phyloP scores from a whole-genome alignment of 2,797 vertebrate genomes.

The Leptatherina wallacei region DNA sequence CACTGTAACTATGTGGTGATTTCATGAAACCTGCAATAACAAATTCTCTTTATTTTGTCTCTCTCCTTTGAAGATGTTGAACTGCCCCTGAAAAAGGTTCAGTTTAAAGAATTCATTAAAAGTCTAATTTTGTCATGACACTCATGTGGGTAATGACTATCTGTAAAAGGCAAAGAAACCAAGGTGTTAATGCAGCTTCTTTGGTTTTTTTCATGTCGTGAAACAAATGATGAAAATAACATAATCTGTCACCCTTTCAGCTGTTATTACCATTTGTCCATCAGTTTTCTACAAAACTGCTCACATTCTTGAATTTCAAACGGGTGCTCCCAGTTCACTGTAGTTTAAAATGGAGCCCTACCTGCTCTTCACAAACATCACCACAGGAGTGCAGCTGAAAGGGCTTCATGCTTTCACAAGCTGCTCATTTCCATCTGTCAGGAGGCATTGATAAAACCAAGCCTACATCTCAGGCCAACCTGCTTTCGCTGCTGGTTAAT shows the following conservation, averaged over 20 bases:
- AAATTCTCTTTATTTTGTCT: too few relatives aligned
- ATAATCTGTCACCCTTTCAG: neutral
- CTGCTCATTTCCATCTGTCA: conserved; percentile 81
- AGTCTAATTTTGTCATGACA: neutral
- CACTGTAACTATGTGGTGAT: neutral
- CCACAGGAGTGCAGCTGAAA: conserved; percentile 72
- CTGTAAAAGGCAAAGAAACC: neutral
- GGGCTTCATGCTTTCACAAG: conserved; percentile 73
- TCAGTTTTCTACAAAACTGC: conserved; percentile 33
- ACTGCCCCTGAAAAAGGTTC: too few relatives aligned
- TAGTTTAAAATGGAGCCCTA: conserved; percentile 68
- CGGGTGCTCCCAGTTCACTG: conserved; percentile 32
- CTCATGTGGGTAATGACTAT: neutral
- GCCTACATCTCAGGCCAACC: conserved; percentile 55
- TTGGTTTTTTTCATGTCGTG: neutral
- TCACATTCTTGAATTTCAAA: conserved; percentile 37
- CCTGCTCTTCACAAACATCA: conserved; percentile 72
- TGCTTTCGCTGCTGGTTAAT: conserved; percentile 43
- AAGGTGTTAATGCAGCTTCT: neutral
- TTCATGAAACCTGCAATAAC: neutral
- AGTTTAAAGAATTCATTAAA: neutral
- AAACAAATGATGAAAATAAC: neutral
- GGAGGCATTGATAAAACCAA: conserved; percentile 60
- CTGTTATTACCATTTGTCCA: conserved; percentile 31
- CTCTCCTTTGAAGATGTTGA: too few relatives aligned